Evolutionary conservation across 1,140 invertebrate genomes (phyloP), one percentile per base, ranked within the genome.

Genomic region (Manduca sexta): DNA sequence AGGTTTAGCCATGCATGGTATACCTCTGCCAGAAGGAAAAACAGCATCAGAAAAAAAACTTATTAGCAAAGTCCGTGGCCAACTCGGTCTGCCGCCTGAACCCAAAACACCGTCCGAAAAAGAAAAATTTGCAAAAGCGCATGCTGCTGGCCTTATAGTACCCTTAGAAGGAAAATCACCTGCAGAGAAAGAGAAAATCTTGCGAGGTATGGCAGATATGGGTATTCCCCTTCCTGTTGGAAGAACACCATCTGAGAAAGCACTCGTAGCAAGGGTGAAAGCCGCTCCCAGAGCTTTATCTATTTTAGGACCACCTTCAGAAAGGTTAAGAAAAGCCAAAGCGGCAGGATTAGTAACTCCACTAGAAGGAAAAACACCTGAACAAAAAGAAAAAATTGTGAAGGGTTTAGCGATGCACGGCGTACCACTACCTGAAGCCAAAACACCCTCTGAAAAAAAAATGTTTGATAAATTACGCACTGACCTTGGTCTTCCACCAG

Each of bases 401-500:
- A 49, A 35, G 51, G 52, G 52, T 13, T 11, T 62, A 37, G 55
- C 58, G 5, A 49, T 45, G 14, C 34, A 49, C 33, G 59, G 59
- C 2, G 41, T 64, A 14, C 62, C 56, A 8, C 40, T 64, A 8
- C 61, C 62, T 7, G 47, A 56, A 39, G 49, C 38, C 2, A 56
- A 60, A 51, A 60, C 61, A 11, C 8, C 45, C 2, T 62, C 59
- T n/a, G 61, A 69, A 31, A 56, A 60, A 37, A 40, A 59, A 35
- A 12, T 65, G 8, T 49, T 60, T 11, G 17, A 53, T 18, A 69
- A 58, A 55, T 51, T 67, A 12, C 47, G 55, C 44, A 17, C 11
- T 4, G 60, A 60, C n/a, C 4, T 60, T 7, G 60, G 60, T 2
- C 33, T 64, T 14, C 60, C 64, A 13, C 55, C 60, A 14, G 54